Percentiles rank a stretch among this genome's conserved stretches.
Evolutionary conservation across 2,113 vertebrate genomes (phyloP).

Genomic region (Oxyruncus cristatus): DNA sequence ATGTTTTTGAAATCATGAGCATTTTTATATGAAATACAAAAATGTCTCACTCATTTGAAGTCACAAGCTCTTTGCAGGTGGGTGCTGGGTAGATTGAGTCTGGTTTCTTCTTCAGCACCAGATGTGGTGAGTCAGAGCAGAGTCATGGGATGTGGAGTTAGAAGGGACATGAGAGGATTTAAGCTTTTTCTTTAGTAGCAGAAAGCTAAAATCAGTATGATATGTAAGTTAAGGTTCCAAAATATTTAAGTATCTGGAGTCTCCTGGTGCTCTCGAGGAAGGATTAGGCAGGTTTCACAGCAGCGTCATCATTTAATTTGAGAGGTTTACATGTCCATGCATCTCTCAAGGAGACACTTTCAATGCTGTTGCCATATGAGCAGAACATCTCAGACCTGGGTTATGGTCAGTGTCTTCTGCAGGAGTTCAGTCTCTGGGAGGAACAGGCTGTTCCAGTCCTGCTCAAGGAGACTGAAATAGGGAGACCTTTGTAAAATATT

Average conservation of each 20-base stretch:
- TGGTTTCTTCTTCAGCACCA: background rate
- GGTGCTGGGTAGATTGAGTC: background rate
- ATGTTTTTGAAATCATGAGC: background rate
- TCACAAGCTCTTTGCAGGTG: background rate
- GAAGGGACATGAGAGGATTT: background rate
- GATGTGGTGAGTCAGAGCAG: background rate
- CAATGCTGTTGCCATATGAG: background rate
- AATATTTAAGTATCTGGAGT: background rate
- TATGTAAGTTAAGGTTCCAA: background rate
- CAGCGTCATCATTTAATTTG: background rate
- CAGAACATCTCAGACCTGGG: background rate
- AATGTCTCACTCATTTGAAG: background rate
- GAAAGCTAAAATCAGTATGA: background rate
- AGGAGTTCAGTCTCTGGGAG: background rate
- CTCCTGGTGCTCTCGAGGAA: background rate
- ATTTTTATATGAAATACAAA: background rate
- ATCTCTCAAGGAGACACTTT: background rate
- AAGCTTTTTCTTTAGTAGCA: background rate
- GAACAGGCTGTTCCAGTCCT: background rate
- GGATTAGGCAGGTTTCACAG: background rate
- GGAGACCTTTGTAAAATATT: background rate
- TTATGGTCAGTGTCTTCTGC: accelerated
- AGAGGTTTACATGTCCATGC: background rate
- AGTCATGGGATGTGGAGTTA: background rate
- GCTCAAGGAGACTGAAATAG: too few species aligned